Conservation (phyloP, 2,113 vertebrate species). For the Dipodomys merriami region DNA sequence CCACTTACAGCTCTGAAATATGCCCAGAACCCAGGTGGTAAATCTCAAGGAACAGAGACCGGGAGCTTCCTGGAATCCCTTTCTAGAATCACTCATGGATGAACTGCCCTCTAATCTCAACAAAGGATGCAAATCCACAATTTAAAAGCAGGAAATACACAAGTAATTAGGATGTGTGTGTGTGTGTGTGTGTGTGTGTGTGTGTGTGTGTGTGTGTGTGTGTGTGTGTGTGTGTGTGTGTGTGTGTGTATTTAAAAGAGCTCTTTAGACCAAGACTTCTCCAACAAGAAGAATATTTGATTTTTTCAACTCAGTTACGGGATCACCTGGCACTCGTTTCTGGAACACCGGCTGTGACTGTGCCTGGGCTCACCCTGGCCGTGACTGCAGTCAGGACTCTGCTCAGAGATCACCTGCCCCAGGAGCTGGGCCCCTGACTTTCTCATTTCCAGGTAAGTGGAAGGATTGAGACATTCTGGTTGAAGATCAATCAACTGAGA, state of each 20-base stretch:
- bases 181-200: no score
- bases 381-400: rapidly evolving
- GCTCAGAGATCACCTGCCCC: rapidly evolving
- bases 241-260: no score
- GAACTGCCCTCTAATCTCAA: neutral
- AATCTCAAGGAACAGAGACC: neutral
- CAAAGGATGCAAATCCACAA: rapidly evolving
- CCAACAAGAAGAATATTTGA: neutral
- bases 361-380: neutral
- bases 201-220: no score
- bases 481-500: neutral
- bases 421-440: rapidly evolving
- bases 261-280: neutral
- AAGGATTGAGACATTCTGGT: neutral
- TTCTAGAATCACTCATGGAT: neutral
- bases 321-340: rapidly evolving
- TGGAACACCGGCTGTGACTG: rapidly evolving
- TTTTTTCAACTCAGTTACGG: no score
- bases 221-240: no score
- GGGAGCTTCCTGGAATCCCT: neutral
- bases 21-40: neutral
- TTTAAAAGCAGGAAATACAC: neutral
- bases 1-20: no score
- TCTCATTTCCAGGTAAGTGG: no score
- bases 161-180: no score